phyloP scores from a whole-genome alignment of 2,888 invertebrate species.

The Chironomus riparius region DNA sequence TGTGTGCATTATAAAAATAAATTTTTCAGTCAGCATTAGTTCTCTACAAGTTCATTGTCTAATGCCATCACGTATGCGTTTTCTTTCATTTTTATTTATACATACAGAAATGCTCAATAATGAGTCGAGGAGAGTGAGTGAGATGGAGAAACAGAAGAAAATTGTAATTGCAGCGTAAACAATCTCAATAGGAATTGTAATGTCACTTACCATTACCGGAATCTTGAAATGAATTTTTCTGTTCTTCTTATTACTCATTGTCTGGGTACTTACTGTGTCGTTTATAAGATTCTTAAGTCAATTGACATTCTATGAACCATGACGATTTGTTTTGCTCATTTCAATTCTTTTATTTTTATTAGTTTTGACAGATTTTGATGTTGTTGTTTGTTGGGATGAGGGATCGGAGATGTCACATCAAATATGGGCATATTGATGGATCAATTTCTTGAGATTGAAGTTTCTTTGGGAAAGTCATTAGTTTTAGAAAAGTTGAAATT shows the following conservation, averaged over 20 bases:
- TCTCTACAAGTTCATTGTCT: constrained; percentile 23
- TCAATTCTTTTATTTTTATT: background rate
- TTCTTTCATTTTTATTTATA: background rate
- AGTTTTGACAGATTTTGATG: background rate
- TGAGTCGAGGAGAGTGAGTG: too few relatives aligned
- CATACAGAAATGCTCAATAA: background rate
- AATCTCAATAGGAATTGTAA: background rate
- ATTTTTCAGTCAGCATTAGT: background rate
- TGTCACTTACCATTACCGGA: background rate
- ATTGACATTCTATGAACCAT: background rate
- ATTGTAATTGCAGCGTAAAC: background rate
- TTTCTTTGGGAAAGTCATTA: too few relatives aligned
- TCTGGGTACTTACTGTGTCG: background rate
- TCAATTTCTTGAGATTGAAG: too few relatives aligned
- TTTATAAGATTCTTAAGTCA: background rate
- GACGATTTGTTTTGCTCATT: background rate
- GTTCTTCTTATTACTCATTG: background rate
- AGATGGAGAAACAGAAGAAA: background rate
- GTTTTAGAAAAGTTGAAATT: too few relatives aligned
- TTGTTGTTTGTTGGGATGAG: background rate
- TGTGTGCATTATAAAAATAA: background rate
- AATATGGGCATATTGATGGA: too few relatives aligned
- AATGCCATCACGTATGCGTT: background rate
- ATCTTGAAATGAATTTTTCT: background rate
- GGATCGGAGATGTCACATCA: too few relatives aligned